A percentile compares a stretch with the other conserved stretches of the same genome.
These are phyloP conservation scores for Butastur rufipennis DNA, from an alignment of 2,113 vertebrate species.

Conservation along the genomic window DNA sequence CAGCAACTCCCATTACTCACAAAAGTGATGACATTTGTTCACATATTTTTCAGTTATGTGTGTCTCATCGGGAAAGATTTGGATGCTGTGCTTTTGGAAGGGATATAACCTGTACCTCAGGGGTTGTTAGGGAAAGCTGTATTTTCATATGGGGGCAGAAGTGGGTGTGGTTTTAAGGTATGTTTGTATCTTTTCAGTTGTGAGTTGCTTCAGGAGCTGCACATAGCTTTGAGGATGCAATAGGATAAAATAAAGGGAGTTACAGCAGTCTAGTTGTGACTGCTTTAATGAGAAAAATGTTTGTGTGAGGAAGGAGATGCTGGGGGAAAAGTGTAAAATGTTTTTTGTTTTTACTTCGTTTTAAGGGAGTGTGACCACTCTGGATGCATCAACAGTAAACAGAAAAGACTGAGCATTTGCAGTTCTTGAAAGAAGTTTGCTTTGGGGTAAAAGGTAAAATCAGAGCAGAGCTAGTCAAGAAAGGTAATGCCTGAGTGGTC, in stretches of 20 bases:
- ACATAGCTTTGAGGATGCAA: rapidly evolving
- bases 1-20: neutral
- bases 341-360: neutral
- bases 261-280: neutral
- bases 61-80: rapidly evolving
- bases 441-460: neutral
- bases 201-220: neutral
- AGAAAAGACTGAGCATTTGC: neutral
- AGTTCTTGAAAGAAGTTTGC: neutral
- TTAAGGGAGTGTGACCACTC: neutral
- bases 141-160: rapidly evolving
- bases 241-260: neutral
- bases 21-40: neutral
- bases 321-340: neutral
- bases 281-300: neutral
- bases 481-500: neutral
- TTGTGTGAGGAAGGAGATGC: neutral
- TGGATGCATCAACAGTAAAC: neutral
- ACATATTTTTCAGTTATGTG: rapidly evolving
- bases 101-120: neutral
- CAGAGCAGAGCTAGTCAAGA: neutral
- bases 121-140: neutral
- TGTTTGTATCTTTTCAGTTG: neutral
- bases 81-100: neutral
- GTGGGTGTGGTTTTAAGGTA: neutral